Base-by-base conservation (phyloP, 2,888 invertebrate species). In the Eilema griseolum region DNA sequence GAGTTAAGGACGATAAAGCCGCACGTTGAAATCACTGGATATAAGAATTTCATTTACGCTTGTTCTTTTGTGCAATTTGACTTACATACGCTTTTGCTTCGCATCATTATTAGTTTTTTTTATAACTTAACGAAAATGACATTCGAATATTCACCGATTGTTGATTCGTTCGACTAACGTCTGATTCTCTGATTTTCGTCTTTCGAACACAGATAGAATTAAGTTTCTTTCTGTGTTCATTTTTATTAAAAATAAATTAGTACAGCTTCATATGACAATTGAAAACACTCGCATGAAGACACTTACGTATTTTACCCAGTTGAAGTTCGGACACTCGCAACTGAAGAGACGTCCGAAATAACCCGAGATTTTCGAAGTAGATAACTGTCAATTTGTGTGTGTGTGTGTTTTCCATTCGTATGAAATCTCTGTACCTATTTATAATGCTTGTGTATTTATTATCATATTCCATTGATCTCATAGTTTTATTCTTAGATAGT, bases 381-480 rank as follows among this genome's bases (percentile, higher is more conserved):
- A 23, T 12, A 14, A 3, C 0, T 59, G 24, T 59, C 57, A 59
- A 59, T n/a, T n/a, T n/a, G 23, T 24, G 57, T 33, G 31, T 37
- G 33, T 59, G 24, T 57, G 23, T 59, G 57, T 24, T 52, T 52
- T 52, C n/a, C n/a, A 20, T 52, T 52, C 52, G n/a, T 52, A 52
- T 52, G n/a, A 52, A 52, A 52, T 10, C 2, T 52, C 20, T 52
- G n/a, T 52, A 52, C 52, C n/a, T 52, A 52, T 52, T 52, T 52
- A n/a, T 52, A 52, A 52, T n/a, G 20, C 52, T 24, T 59, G 24
- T 62, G 61, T 68, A 63, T 70, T 63, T 67, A 41, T 57, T 69
- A 59, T 61, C 67, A 65, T 71, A 57, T 60, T 72, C 67, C 69
- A 69, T 70, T 14, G 62, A 66, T 67, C 64, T 75, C 33, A 52